These are phyloP conservation scores for Gymnocheta viridis DNA, from an alignment of 2,888 invertebrate species.

Conservation along the genomic window DNA sequence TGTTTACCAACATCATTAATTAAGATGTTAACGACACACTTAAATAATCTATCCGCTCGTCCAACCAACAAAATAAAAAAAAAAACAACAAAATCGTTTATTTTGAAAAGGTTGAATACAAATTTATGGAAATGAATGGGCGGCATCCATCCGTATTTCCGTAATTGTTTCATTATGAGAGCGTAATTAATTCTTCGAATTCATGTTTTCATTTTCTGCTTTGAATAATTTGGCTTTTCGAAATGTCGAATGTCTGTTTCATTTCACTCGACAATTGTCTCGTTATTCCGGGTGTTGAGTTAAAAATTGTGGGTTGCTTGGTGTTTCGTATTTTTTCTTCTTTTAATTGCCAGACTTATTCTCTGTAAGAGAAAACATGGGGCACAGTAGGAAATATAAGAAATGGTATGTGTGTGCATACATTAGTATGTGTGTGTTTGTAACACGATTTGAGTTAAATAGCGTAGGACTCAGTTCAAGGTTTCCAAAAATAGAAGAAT, in stretches of 20 bases:
- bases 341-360: background rate
- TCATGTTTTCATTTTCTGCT: background rate
- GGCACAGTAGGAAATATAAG: background rate
- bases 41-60: background rate
- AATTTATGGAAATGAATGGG: background rate
- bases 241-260: constrained; percentile 76
- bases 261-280: constrained; percentile 77
- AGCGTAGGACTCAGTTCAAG: background rate
- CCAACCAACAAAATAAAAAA: background rate
- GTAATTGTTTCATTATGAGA: background rate
- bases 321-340: constrained; percentile 16
- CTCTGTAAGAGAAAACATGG: background rate
- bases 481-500: background rate
- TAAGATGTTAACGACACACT: constrained; percentile 56
- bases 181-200: constrained; percentile 37
- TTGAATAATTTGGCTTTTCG: constrained; percentile 37
- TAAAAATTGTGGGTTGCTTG: constrained; percentile 41
- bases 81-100: background rate
- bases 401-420: background rate
- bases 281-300: constrained; percentile 71
- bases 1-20: constrained; percentile 47
- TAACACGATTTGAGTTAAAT: background rate
- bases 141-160: background rate
- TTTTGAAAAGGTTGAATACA: constrained; percentile 32
- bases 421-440: background rate